Evolutionary conservation across 2,797 vertebrate species (phyloP), one percentile per base, ranked within the genome.

Genomic region (Clarias platycephalus): DNA sequence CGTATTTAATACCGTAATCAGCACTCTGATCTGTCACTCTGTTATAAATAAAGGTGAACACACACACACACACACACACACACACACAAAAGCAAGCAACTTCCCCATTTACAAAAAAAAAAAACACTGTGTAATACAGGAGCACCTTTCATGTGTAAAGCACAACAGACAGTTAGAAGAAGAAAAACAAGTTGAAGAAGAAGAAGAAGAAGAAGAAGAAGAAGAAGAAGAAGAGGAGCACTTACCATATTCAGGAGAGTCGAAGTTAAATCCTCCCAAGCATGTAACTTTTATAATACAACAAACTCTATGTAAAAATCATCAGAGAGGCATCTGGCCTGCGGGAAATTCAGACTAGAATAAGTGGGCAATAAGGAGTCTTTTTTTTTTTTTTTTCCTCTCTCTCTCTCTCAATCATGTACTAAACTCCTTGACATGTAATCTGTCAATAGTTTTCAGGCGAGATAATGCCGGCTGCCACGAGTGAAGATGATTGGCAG

Each of bases 261-360:
- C 97, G 96, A 97, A 97, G 96, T 97, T 97, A 97, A 97, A 98
- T 97, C 97, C 97, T 97, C 97, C 97, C 95, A 98, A 96, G 96
- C 97, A 98, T 97, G 97, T 97, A 97, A 98, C 97, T 98, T 98
- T 98, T 97, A 98, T 98, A 97, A 97, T 98, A 98, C 93, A 93
- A 93, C 93, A 94, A 94, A 95, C 95, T 95, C 94, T 94, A 91
- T 90, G 89, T 91, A 93, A 95, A 95, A 95, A 93, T 71, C 80
- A 82, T 82, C 80, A 82, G 80, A 64, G 81, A 94, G 93, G 89
- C 90, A 92, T 90, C 89, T 90, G 92, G 90, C 91, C 89, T 90
- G 89, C 87, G 88, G 90, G 91, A 91, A 89, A 91, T 92, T 83
- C 91, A 88, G 92, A 91, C 92, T 90, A 93, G 93, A 94, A 94